phyloP scores from a whole-genome alignment of 2,888 invertebrate species.

The Rhamnusium bicolor region DNA sequence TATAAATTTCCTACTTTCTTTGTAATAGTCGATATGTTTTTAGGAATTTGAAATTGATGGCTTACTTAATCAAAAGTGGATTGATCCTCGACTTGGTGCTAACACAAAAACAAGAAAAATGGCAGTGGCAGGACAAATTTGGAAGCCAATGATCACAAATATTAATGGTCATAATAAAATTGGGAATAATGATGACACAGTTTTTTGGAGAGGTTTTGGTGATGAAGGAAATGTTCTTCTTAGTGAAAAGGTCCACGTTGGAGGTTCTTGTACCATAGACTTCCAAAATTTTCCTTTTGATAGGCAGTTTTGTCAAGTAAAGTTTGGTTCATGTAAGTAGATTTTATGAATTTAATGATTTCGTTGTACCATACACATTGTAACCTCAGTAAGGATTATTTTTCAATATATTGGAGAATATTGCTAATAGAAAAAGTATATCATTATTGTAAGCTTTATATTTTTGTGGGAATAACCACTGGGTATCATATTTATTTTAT shows the following conservation, averaged over 20 bases:
- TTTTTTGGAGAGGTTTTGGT: conserved; percentile 62
- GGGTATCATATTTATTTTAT: no score
- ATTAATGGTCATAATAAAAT: conserved; percentile 49
- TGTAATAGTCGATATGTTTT: no score
- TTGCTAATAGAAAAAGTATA: no score
- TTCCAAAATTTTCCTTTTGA: conserved; percentile 61
- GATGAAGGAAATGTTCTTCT: conserved; percentile 59
- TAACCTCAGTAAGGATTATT: no score
- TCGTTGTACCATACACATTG: neutral
- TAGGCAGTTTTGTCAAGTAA: conserved; percentile 58
- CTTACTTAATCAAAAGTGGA: conserved; percentile 60
- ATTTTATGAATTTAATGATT: neutral
- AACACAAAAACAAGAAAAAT: conserved; percentile 56
- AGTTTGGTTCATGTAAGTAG: conserved; percentile 62
- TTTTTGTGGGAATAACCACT: no score
- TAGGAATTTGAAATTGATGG: conserved; percentile 55
- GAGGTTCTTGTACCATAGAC: conserved; percentile 53
- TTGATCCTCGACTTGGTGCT: conserved; percentile 58
- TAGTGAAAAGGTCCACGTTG: conserved; percentile 56
- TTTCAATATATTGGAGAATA: no score
- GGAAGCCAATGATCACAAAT: conserved; percentile 61
- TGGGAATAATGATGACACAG: conserved; percentile 53
- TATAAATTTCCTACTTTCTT: no score
- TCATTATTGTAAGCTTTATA: no score
- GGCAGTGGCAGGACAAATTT: conserved; percentile 61